Conservation (phyloP, 2,888 invertebrate species). For the Caenorhabditis sp. region DNA sequence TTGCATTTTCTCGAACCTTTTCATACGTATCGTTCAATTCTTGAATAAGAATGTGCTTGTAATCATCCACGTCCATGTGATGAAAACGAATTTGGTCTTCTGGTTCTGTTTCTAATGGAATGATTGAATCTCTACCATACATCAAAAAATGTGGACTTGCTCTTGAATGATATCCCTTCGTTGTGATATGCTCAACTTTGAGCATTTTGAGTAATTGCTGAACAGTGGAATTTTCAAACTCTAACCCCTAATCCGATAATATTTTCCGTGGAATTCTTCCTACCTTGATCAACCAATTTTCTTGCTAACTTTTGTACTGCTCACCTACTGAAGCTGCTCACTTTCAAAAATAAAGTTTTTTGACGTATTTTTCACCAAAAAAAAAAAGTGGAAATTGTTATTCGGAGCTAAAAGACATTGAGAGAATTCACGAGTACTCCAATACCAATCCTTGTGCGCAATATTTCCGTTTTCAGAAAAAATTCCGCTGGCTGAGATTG, state of each 20-base stretch:
- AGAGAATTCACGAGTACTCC: too few species aligned
- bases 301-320: too few species aligned
- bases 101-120: background rate
- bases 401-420: too few species aligned
- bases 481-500: too few species aligned
- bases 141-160: conserved; percentile 2
- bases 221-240: conserved; percentile 19
- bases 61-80: conserved; percentile 1
- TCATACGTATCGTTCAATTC: background rate
- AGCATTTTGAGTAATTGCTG: conserved; percentile 15
- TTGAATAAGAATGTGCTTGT: background rate
- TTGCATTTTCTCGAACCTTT: background rate
- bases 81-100: background rate
- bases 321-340: too few species aligned
- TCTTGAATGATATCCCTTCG: conserved; percentile 39
- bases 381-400: too few species aligned
- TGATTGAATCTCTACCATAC: background rate
- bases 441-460: too few species aligned
- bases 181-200: conserved; percentile 8
- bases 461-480: too few species aligned
- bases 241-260: conserved; percentile 30
- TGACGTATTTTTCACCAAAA: too few species aligned
- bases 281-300: conserved; percentile 26
- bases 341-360: too few species aligned
- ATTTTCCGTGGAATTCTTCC: conserved; percentile 20